These are phyloP conservation scores for Drosophila teissieri DNA, from an alignment of 1,140 invertebrate genomes.

Conservation along the genomic window DNA sequence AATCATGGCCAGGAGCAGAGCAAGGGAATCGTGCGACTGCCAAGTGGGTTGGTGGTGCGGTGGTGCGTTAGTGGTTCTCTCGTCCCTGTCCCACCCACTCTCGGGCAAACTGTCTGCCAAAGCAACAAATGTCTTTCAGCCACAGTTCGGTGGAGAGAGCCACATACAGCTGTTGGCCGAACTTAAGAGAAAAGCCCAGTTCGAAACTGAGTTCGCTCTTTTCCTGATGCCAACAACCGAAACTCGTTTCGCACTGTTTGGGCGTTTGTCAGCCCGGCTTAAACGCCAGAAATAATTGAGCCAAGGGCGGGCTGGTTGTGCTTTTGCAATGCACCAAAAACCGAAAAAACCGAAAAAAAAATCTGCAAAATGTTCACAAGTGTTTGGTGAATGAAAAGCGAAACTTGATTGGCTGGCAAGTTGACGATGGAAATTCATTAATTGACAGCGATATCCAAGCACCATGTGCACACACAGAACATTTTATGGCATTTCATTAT, in stretches of 20 bases:
- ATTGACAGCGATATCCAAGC: conserved; percentile 48
- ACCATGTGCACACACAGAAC: conserved; percentile 28
- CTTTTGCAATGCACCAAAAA: conserved; percentile 49
- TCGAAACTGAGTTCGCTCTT: conserved; percentile 51
- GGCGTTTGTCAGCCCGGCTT: conserved; percentile 49
- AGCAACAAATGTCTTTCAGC: conserved; percentile 69
- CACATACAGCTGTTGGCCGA: conserved; percentile 8
- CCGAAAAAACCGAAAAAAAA: conserved; percentile 8
- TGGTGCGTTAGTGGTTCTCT: conserved; percentile 5
- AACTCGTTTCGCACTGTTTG: conserved; percentile 66
- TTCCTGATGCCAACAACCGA: conserved; percentile 19
- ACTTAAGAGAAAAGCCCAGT: conserved; percentile 29
- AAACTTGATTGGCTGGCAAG: conserved; percentile 54
- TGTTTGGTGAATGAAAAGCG: conserved; percentile 64
- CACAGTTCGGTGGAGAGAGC: background rate
- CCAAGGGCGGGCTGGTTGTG: conserved; percentile 77
- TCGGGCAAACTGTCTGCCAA: conserved; percentile 40
- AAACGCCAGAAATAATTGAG: conserved; percentile 64
- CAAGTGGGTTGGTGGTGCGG: conserved; percentile 4
- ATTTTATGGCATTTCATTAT: conserved; percentile 10
- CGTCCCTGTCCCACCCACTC: conserved; percentile 6
- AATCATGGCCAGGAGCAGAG: conserved; percentile 24
- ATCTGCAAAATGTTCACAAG: conserved; percentile 28
- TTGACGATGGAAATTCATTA: conserved; percentile 33
- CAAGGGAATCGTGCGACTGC: conserved; percentile 36